Conservation (phyloP, 1,140 invertebrate species). For the Drosophila watanabei region DNA sequence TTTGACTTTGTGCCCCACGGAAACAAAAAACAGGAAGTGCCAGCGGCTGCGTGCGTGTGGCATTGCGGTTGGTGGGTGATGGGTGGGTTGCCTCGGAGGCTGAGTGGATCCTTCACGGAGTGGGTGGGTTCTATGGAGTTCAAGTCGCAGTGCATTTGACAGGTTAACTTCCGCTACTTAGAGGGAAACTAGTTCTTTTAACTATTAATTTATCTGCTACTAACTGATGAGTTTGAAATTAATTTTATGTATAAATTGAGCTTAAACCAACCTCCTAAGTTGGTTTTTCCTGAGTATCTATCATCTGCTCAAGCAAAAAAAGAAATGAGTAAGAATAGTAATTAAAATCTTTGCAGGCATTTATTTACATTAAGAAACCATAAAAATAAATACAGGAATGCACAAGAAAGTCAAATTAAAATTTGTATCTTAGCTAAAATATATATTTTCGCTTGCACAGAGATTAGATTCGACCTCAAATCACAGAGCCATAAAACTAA, state of each 20-base stretch:
- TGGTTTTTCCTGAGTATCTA: no score
- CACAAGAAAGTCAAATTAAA: not conserved
- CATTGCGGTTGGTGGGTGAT: slow-evolving; percentile 19
- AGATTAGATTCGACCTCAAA: not conserved
- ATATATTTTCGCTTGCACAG: not conserved
- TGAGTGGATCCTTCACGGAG: not conserved
- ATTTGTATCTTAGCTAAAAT: not conserved
- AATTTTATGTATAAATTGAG: not conserved
- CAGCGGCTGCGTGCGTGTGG: slow-evolving; percentile 29
- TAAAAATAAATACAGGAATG: slow-evolving; percentile 4
- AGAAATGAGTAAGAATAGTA: not conserved
- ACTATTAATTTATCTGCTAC: not conserved
- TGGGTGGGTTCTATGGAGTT: not conserved
- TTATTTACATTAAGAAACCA: not conserved
- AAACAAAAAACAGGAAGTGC: slow-evolving; percentile 55
- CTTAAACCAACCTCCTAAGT: not conserved
- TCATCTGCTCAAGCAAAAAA: not conserved
- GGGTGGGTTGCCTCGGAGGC: slow-evolving; percentile 1
- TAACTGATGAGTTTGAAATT: not conserved
- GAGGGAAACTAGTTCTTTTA: not conserved
- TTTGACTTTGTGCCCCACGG: slow-evolving; percentile 54
- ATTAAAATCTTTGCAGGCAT: not conserved
- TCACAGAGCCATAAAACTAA: slow-evolving; percentile 2
- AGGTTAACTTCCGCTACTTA: slow-evolving; percentile 19
- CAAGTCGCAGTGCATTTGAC: slow-evolving; percentile 23